Conservation (phyloP, 2,888 invertebrate species). For the Melipona beecheii region DNA sequence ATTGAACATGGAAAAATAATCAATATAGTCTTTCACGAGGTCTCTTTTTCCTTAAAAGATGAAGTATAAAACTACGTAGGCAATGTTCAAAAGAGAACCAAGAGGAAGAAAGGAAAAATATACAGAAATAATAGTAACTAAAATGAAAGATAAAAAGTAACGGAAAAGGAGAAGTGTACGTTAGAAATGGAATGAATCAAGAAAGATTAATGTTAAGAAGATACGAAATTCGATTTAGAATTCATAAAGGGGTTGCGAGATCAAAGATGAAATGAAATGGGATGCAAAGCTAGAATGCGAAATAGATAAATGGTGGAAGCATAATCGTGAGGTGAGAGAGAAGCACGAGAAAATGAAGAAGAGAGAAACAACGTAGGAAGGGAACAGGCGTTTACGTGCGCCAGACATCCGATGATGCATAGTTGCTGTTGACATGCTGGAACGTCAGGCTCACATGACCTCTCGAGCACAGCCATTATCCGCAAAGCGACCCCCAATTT, state of each 20-base stretch:
- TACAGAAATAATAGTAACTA: background rate
- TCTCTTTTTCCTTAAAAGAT: no score
- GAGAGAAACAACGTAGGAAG: conserved; percentile 45
- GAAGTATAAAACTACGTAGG: background rate
- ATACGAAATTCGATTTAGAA: conserved; percentile 12
- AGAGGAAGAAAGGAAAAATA: background rate
- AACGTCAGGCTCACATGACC: conserved; percentile 83
- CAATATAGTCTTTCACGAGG: no score
- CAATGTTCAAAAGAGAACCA: background rate
- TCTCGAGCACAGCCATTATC: conserved; percentile 80
- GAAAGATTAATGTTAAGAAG: background rate
- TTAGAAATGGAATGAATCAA: background rate
- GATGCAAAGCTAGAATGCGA: conserved; percentile 28
- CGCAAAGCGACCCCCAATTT: conserved; percentile 76
- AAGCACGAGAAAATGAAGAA: conserved; percentile 19
- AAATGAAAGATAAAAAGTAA: background rate
- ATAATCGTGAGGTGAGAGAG: conserved; percentile 5
- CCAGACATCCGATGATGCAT: conserved; percentile 83
- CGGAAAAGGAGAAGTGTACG: background rate
- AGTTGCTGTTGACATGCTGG: conserved; percentile 83
- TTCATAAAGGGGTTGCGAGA: background rate
- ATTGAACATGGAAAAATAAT: no score
- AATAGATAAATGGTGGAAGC: background rate
- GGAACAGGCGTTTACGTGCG: conserved; percentile 77
- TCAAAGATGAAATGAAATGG: conserved; percentile 14